These are phyloP conservation scores for Danio tinwini DNA, from an alignment of 2,797 vertebrate genomes.

Conservation along the genomic window DNA sequence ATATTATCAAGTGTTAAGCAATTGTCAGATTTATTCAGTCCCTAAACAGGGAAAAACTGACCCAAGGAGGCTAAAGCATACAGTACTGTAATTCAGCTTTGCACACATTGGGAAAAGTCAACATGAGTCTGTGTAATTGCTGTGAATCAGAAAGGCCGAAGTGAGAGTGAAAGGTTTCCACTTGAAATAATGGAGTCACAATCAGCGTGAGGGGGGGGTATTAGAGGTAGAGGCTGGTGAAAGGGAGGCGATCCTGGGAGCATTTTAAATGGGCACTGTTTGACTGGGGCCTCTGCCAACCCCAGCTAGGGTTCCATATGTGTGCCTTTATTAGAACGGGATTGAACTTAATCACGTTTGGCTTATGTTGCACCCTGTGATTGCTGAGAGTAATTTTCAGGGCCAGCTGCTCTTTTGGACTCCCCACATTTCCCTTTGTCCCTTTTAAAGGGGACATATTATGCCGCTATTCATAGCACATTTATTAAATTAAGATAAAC, in stretches of 20 bases:
- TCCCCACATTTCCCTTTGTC: conserved; percentile 47
- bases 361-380: conserved; percentile 53
- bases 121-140: conserved; percentile 71
- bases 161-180: conserved; percentile 54
- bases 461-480: too few species aligned
- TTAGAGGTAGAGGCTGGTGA: conserved; percentile 64
- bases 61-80: conserved; percentile 34
- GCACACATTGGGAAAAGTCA: conserved; percentile 82
- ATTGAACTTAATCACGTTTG: conserved; percentile 61
- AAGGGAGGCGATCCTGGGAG: conserved; percentile 56
- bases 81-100: conserved; percentile 37
- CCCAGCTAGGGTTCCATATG: conserved; percentile 54
- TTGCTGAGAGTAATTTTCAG: conserved; percentile 58
- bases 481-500: too few species aligned
- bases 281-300: conserved; percentile 69
- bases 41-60: conserved; percentile 36
- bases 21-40: conserved; percentile 26
- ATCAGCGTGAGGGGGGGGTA: conserved; percentile 59
- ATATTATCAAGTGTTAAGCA: conserved; percentile 29
- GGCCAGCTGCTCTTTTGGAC: conserved; percentile 57
- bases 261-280: conserved; percentile 70
- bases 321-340: conserved; percentile 51
- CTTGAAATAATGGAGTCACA: conserved; percentile 68
- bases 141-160: conserved; percentile 67
- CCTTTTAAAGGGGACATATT: background rate